A percentile compares a stretch with the other conserved stretches of the same genome.
These are phyloP conservation scores for Peromyscus eremicus DNA, from an alignment of 2,797 vertebrate genomes.

Conservation along the genomic window DNA sequence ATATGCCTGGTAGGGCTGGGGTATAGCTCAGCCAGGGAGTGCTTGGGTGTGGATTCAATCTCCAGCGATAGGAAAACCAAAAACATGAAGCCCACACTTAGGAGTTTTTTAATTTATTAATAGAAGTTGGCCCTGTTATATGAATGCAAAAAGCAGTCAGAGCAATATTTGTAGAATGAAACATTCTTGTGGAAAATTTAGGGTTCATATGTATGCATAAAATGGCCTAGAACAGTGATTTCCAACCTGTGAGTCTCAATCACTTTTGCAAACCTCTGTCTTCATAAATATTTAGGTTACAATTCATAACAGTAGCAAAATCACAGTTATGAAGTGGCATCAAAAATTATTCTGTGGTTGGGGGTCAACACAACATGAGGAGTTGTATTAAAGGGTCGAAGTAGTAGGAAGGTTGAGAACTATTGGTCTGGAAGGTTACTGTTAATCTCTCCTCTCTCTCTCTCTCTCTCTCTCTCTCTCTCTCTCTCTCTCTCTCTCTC, in stretches of 20 bases:
- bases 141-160: neutral
- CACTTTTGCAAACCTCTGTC: neutral
- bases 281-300: neutral
- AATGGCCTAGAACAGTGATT: neutral
- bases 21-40: neutral
- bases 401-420: neutral
- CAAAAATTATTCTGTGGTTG: neutral
- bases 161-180: neutral
- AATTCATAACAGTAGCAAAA: neutral
- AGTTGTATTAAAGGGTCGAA: neutral
- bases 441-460: neutral
- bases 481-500: neutral
- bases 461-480: neutral
- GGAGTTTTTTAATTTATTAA: neutral
- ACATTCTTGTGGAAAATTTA: neutral
- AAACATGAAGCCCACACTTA: neutral
- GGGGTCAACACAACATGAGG: neutral
- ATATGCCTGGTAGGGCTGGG: neutral
- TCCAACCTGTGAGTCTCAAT: neutral
- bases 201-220: neutral
- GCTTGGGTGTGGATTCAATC: neutral
- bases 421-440: neutral
- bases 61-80: neutral
- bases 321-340: neutral
- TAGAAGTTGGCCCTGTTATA: neutral